A percentile compares a stretch with the other conserved stretches of the same genome.
phyloP scores from a whole-genome alignment of 53 echinoderm and acorn worm genomes.

The Holothuria leucospilota region DNA sequence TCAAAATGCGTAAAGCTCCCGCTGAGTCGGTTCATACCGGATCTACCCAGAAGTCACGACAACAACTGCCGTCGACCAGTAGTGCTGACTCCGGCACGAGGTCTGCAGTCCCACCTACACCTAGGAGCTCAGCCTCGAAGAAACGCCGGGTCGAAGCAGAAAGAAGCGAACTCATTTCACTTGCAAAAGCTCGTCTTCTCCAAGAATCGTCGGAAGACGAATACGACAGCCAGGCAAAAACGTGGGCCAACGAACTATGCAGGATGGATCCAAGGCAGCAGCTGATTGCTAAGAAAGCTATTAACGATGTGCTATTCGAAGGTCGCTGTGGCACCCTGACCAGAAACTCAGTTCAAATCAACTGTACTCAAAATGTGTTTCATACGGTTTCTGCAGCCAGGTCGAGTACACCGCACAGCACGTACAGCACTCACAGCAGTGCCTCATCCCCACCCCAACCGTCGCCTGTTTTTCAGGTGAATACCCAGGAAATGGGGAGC shows the following conservation, averaged over 20 bases:
- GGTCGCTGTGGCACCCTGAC: slow-evolving; percentile 21
- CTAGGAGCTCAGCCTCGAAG: neutral
- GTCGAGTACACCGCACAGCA: no score
- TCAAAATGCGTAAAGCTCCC: no score
- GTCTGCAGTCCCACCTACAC: neutral
- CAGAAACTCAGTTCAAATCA: slow-evolving; percentile 32
- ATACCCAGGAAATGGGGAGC: no score
- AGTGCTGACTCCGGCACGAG: neutral
- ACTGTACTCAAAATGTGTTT: slow-evolving; percentile 14
- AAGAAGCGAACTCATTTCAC: slow-evolving; percentile 26
- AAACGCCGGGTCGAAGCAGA: neutral
- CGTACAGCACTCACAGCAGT: no score
- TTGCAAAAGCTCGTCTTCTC: slow-evolving; percentile 11
- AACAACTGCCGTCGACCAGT: neutral
- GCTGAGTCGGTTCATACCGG: no score
- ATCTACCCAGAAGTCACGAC: no score
- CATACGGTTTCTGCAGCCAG: slow-evolving; percentile 4
- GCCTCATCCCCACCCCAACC: no score
- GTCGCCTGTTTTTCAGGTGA: no score
- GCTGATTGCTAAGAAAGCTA: slow-evolving; percentile 20
- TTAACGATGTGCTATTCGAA: slow-evolving; percentile 42
- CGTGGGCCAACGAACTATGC: slow-evolving; percentile 43
- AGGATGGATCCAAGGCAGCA: slow-evolving; percentile 36
- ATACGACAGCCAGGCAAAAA: slow-evolving; percentile 9
- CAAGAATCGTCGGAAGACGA: slow-evolving; percentile 34